Evolutionary conservation across 2,113 vertebrate species (phyloP), one percentile per base, ranked within the genome.

Genomic region (Percina caprodes): DNA sequence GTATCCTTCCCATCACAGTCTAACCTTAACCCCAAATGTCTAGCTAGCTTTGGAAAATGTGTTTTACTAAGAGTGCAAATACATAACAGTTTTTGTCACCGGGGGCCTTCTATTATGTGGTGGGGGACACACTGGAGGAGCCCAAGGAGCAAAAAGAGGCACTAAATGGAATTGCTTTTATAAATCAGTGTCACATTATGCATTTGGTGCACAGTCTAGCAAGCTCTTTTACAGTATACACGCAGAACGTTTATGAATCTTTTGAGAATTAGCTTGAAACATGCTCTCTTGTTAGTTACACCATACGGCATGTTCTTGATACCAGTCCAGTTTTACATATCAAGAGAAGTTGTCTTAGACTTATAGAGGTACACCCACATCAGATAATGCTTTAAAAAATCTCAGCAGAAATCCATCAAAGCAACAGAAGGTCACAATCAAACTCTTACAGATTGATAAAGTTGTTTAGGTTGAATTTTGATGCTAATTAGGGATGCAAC

Each of bases 121-220:
- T 49, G 51, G 70, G 82, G 72, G 80, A 89, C 80, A 89, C 83
- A 83, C 71, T 54, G 67, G 67, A 91, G 83, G 71, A 87, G 83
- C 82, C 83, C 61, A 51, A 91, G 85, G 88, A 89, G 88, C 79
- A 90, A 92, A 91, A 90, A 84, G 88, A 87, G 80, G 81, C 86
- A 84, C 86, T 91, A 89, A 92, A 92, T 85, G 84, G 86, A 92
- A 91, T 91, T 90, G 83, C 88, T 86, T 94, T 91, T 92, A 94
- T 94, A 95, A 94, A 92, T 92, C 92, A 93, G 89, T 93, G 90
- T 89, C 89, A 93, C 85, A 92, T 93, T 93, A 92, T 88, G 72
- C 74, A 91, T 91, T 89, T 88, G 83, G 78, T 52, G 79, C 82
- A 86, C 88, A 77, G 81, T 82, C 68, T 69, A 73, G 72, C 79